These are phyloP conservation scores for Argyrosomus japonicus DNA, from an alignment of 2,113 vertebrate species.

Conservation along the genomic window DNA sequence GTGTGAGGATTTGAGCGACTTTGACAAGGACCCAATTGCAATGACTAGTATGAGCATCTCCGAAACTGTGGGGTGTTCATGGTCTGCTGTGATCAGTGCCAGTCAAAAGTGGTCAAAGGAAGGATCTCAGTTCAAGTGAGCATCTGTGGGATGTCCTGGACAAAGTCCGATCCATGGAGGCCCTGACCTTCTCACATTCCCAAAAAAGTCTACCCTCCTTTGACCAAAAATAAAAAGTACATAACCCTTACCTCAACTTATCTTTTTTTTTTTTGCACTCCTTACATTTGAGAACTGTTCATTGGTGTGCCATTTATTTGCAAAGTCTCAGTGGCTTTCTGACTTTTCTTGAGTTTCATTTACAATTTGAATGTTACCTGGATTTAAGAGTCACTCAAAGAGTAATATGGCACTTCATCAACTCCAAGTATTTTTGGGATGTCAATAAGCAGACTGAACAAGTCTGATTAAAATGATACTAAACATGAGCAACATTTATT, in stretches of 20 bases:
- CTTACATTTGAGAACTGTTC: background rate
- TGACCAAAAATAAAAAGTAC: background rate
- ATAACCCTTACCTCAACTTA: background rate
- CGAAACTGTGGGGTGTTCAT: too few species aligned
- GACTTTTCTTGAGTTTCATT: background rate
- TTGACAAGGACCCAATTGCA: too few species aligned
- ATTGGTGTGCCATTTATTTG: background rate
- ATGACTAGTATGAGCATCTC: too few species aligned
- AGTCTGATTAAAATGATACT: slow-evolving; percentile 7
- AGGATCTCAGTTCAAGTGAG: too few species aligned
- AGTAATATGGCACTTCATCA: background rate
- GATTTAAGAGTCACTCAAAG: background rate
- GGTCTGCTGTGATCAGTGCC: too few species aligned
- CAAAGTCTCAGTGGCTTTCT: background rate
- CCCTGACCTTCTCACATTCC: too few species aligned
- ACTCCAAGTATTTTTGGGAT: background rate
- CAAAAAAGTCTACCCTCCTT: too few species aligned
- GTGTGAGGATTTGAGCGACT: too few species aligned
- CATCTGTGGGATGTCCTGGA: too few species aligned
- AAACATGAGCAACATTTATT: slow-evolving; percentile 78
- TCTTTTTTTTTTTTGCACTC: background rate
- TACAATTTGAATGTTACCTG: background rate
- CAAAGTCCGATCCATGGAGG: too few species aligned
- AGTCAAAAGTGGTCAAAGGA: too few species aligned
- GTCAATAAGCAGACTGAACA: slow-evolving; percentile 1